phyloP scores from a whole-genome alignment of 1,140 invertebrate species.

The Caligus rogercresseyi region DNA sequence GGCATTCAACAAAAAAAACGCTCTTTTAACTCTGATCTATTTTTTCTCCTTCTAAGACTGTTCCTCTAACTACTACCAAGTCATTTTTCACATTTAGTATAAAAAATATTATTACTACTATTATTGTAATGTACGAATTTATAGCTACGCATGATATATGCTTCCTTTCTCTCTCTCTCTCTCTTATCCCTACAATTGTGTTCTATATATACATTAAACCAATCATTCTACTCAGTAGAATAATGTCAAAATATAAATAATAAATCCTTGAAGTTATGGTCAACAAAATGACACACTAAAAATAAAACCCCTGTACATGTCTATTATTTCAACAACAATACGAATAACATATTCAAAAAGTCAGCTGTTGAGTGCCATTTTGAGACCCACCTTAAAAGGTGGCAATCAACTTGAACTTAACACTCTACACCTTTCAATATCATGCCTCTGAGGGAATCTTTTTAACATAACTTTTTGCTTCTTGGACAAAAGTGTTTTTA shows the following conservation, averaged over 20 bases:
- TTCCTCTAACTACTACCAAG: background rate
- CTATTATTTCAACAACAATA: too few species aligned
- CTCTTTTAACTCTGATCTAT: background rate
- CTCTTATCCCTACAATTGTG: too few species aligned
- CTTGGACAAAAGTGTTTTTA: too few species aligned
- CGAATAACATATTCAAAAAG: too few species aligned
- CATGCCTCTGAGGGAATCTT: too few species aligned
- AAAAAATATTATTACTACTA: background rate
- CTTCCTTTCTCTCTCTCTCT: background rate
- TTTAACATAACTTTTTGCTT: too few species aligned
- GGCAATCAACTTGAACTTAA: too few species aligned
- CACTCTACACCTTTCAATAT: too few species aligned
- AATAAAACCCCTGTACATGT: too few species aligned
- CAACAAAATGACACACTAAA: background rate
- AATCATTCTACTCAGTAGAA: background rate
- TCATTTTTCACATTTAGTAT: background rate
- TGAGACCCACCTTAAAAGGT: too few species aligned
- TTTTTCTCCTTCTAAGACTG: background rate
- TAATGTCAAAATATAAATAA: too few species aligned
- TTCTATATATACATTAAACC: slow-evolving; percentile 1
- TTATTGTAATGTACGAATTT: background rate
- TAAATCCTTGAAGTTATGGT: background rate
- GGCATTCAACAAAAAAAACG: background rate
- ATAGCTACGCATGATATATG: background rate
- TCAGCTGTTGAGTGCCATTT: too few species aligned